These are phyloP conservation scores for Hypsibius dujardini DNA, from an alignment of 1,140 invertebrate species.

Conservation along the genomic window DNA sequence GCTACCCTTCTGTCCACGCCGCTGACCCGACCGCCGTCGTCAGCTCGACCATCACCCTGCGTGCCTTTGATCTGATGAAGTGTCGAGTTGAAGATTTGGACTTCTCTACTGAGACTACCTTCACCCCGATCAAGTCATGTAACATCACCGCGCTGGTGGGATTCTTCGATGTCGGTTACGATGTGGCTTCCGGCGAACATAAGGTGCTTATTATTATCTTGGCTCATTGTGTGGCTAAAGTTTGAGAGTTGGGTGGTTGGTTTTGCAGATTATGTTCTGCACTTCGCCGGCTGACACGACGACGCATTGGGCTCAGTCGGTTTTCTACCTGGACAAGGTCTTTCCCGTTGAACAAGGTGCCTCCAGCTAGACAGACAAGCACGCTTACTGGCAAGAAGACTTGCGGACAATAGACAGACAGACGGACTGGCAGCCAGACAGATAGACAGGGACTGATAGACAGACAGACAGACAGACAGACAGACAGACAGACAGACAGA, in stretches of 20 bases:
- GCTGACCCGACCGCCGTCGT: background rate
- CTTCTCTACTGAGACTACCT: background rate
- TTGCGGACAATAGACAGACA: no score
- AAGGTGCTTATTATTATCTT: no score
- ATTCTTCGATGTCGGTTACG: constrained; percentile 1
- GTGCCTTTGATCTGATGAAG: background rate
- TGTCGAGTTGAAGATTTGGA: background rate
- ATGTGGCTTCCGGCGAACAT: background rate
- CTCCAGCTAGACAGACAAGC: no score
- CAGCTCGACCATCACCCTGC: background rate
- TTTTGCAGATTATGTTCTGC: background rate
- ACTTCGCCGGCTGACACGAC: background rate
- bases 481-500: no score
- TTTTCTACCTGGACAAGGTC: background rate
- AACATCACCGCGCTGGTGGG: constrained; percentile 2
- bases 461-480: no score
- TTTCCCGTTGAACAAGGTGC: constrained; percentile 11
- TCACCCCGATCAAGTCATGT: background rate
- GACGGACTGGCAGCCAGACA: no score
- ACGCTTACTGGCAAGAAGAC: no score
- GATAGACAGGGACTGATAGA: no score
- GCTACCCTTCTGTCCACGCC: background rate
- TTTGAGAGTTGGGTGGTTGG: no score
- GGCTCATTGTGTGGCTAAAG: no score
- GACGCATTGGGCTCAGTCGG: constrained; percentile 13